These are phyloP conservation scores for Empidonax traillii DNA, from an alignment of 2,113 vertebrate genomes.

Conservation along the genomic window DNA sequence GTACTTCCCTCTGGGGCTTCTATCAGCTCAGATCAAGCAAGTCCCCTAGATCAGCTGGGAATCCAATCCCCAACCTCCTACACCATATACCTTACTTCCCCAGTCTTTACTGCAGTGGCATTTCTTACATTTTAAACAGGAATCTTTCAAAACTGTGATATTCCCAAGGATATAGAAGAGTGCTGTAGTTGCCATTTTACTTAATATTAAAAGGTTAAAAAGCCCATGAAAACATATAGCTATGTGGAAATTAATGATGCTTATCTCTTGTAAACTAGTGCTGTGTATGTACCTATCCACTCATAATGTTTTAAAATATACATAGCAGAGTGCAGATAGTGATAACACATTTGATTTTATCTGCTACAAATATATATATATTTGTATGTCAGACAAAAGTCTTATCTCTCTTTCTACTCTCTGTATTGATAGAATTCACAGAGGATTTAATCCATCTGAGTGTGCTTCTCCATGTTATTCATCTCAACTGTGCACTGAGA, in stretches of 20 bases:
- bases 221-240: slow-evolving; percentile 58
- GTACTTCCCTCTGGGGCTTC: background rate
- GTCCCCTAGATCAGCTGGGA: background rate
- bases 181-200: slow-evolving; percentile 52
- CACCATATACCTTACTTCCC: background rate
- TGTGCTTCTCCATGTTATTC: slow-evolving; percentile 42
- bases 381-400: slow-evolving; percentile 57
- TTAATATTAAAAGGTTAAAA: slow-evolving; percentile 66
- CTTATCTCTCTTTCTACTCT: slow-evolving; percentile 22
- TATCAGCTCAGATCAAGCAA: background rate
- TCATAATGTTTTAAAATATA: slow-evolving; percentile 69
- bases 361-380: slow-evolving; percentile 23
- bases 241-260: slow-evolving; percentile 69
- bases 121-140: slow-evolving; percentile 17
- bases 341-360: slow-evolving; percentile 70
- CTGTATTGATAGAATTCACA: slow-evolving; percentile 51
- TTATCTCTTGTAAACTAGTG: slow-evolving; percentile 61
- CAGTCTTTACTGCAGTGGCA: background rate
- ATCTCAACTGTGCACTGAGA: slow-evolving; percentile 29
- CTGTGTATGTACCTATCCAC: slow-evolving; percentile 48
- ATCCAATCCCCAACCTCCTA: background rate
- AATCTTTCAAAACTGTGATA: background rate
- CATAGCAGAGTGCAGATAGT: slow-evolving; percentile 64
- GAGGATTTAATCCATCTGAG: slow-evolving; percentile 40
- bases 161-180: slow-evolving; percentile 18